Percentiles rank a stretch among this genome's conserved stretches.
Conservation (phyloP, 2,888 invertebrate species). For the Elmis aenea region DNA sequence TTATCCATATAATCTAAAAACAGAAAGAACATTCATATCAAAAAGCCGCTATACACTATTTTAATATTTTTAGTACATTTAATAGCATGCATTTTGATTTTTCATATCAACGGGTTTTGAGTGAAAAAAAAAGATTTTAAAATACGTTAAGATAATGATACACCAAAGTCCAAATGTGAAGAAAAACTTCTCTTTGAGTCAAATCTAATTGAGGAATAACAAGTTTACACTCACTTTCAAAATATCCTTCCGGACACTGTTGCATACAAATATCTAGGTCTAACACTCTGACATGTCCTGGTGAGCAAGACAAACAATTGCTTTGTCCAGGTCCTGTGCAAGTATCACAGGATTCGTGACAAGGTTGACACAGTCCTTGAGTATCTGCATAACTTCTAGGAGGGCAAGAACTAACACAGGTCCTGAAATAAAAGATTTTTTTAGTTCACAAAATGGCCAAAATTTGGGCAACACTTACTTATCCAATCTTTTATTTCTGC, state of each 20-base stretch:
- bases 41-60: too few species aligned
- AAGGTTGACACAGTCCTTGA: slow-evolving; percentile 77
- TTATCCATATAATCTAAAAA: slow-evolving; percentile 49
- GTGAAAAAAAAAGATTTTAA: too few species aligned
- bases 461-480: slow-evolving; percentile 53
- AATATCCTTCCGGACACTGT: slow-evolving; percentile 86
- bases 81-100: too few species aligned
- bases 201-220: too few species aligned
- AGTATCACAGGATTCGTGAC: slow-evolving; percentile 84
- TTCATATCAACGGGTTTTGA: too few species aligned
- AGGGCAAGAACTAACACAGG: slow-evolving; percentile 80
- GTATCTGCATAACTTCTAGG: slow-evolving; percentile 78
- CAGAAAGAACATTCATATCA: too few species aligned
- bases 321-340: slow-evolving; percentile 85
- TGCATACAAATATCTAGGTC: slow-evolving; percentile 84
- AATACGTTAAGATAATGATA: too few species aligned
- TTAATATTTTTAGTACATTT: too few species aligned
- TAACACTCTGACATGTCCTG: slow-evolving; percentile 75
- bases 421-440: slow-evolving; percentile 49
- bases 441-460: slow-evolving; percentile 2
- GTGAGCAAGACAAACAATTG: slow-evolving; percentile 79
- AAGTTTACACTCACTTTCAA: slow-evolving; percentile 73
- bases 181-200: too few species aligned
- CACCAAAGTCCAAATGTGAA: too few species aligned
- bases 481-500: slow-evolving; percentile 74